Evolutionary conservation across 2,797 vertebrate species (phyloP), one percentile per base, ranked within the genome.

Genomic region (Sebastes kiyomatsui): DNA sequence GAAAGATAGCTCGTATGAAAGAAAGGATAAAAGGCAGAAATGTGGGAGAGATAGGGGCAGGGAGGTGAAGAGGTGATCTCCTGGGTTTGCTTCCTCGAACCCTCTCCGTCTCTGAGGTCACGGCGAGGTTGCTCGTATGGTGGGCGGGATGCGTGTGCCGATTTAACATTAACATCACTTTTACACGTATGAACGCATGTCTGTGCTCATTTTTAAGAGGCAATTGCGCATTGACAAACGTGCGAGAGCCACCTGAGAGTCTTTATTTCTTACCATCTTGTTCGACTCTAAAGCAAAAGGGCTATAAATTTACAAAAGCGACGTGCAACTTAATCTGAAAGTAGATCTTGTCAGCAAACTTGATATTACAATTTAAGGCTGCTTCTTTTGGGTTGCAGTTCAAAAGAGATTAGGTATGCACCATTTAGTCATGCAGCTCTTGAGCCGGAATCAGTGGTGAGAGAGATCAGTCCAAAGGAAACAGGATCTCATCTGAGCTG

Each of bases 361-460:
- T 83, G 92, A 95, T 94, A 92, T 88, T 85, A 90, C 90, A 91
- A 92, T 95, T 93, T 90, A 89, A 89, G 84, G 90, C 88, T 65
- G 71, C 82, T 80, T 94, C 93, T 90, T 89, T 86, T 88, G 85
- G 92, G 87, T 88, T 92, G 89, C 88, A 93, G 93, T 93, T 94
- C 94, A 94, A 94, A 95, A 92, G 92, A 93, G 90, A 95, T 94
- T 94, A 93, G 93, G 88, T 90, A 94, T 88, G 90, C 89, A 90
- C 89, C 92, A 84, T 93, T 95, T 94, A 94, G 94, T 94, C 94
- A 94, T 92, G 93, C 91, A 91, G 90, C 85, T 91, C 87, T 80
- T 84, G 86, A 90, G 88, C 92, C 92, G 88, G 93, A 94, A 94
- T 92, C 87, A 76, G 85, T 38, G 89, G 92, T 90, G 93, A 92